Percentiles rank a stretch among this genome's conserved stretches.
These are phyloP conservation scores for Cheirogaleus major DNA, from an alignment of 2,797 vertebrate species.

Conservation along the genomic window DNA sequence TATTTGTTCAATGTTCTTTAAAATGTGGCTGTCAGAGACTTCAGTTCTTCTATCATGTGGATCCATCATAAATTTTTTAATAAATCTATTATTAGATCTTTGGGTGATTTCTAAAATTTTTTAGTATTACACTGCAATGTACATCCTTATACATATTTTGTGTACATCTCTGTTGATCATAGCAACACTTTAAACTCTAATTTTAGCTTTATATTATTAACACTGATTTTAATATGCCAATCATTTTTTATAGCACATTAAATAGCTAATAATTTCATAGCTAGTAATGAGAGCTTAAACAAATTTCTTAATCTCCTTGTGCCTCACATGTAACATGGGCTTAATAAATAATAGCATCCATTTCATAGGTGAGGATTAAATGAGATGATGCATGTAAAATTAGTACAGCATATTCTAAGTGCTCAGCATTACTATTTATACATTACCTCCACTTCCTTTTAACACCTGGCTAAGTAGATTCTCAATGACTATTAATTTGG, in stretches of 20 bases:
- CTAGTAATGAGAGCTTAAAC: background rate
- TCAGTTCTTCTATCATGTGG: background rate
- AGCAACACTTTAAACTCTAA: background rate
- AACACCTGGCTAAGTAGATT: background rate
- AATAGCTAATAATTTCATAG: background rate
- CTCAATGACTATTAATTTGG: slow-evolving; percentile 23
- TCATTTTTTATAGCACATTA: background rate
- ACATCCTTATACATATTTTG: background rate
- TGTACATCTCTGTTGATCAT: background rate
- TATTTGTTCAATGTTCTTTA: background rate
- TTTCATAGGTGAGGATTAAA: background rate
- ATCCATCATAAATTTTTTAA: background rate
- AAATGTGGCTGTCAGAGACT: background rate
- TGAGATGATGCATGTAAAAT: background rate
- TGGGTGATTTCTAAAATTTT: background rate
- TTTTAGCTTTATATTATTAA: background rate
- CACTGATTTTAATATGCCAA: background rate
- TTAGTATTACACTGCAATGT: background rate
- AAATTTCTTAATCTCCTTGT: background rate
- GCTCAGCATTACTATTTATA: background rate
- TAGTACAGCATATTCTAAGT: background rate
- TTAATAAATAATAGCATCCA: background rate
- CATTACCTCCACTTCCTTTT: background rate
- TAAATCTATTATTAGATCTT: background rate
- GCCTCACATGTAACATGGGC: background rate